These are phyloP conservation scores for Agonopterix heracliana DNA, from an alignment of 2,888 invertebrate genomes.

Conservation along the genomic window DNA sequence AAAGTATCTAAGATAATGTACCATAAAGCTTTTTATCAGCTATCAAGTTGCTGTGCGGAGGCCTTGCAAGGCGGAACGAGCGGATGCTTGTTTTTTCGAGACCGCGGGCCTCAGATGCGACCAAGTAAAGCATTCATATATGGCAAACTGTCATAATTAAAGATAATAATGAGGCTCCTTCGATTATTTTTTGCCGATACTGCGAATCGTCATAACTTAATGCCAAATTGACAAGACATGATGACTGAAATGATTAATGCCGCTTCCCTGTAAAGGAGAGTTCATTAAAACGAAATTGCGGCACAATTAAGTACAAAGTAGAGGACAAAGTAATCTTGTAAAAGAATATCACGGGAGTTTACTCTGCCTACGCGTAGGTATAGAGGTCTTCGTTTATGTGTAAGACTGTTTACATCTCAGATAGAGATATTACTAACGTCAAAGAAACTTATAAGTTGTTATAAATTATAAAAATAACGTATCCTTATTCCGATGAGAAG, in stretches of 20 bases:
- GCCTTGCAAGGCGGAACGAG: constrained; percentile 43
- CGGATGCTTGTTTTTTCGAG: constrained; percentile 52
- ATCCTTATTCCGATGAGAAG: too few relatives aligned
- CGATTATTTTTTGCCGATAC: constrained; percentile 55
- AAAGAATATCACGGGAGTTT: background rate
- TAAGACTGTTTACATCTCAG: too few relatives aligned
- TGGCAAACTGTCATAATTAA: constrained; percentile 74
- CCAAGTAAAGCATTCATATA: constrained; percentile 64
- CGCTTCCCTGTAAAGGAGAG: constrained; percentile 28
- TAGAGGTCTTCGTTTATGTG: too few relatives aligned
- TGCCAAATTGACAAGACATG: constrained; percentile 47
- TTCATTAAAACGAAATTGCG: constrained; percentile 11
- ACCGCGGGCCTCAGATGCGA: constrained; percentile 31
- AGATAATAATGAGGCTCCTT: constrained; percentile 61
- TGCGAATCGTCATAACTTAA: constrained; percentile 64
- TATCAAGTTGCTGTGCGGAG: constrained; percentile 41
- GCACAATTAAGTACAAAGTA: constrained; percentile 5
- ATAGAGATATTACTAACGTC: too few relatives aligned
- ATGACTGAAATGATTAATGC: constrained; percentile 36
- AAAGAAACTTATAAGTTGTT: too few relatives aligned
- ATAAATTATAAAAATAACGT: too few relatives aligned
- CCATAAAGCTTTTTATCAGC: constrained; percentile 33
- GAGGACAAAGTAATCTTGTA: constrained; percentile 1
- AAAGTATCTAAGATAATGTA: constrained; percentile 21
- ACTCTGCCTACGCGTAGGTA: too few relatives aligned